These are phyloP conservation scores for Crypturellus tataupa DNA, from an alignment of 2,797 vertebrate species.

Conservation along the genomic window DNA sequence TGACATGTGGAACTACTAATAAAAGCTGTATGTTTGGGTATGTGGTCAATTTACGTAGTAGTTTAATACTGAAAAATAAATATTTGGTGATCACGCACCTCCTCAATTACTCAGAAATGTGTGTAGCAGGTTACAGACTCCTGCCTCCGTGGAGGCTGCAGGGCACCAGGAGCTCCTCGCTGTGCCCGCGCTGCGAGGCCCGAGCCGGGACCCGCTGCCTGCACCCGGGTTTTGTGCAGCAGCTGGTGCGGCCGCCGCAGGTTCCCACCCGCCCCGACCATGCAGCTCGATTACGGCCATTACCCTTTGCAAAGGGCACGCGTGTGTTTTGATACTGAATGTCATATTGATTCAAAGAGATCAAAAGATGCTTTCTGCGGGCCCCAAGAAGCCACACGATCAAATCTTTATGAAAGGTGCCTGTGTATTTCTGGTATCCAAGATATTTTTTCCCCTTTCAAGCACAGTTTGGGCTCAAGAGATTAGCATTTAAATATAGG, in stretches of 20 bases:
- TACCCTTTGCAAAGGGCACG: background rate
- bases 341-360: conserved; percentile 29
- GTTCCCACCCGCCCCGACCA: background rate
- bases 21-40: background rate
- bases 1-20: background rate
- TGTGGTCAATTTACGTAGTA: background rate
- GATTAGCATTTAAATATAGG: background rate
- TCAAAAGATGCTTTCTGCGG: background rate
- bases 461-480: background rate
- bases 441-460: background rate
- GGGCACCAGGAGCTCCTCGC: background rate
- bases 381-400: background rate
- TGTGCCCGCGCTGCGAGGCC: too few relatives aligned
- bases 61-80: background rate
- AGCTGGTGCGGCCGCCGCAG: fast-evolving
- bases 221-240: background rate
- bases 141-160: background rate
- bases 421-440: background rate
- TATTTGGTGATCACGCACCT: background rate
- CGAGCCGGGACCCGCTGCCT: background rate
- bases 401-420: background rate
- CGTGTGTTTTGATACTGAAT: background rate
- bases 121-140: background rate
- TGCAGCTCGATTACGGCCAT: background rate
- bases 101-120: background rate